Evolutionary conservation across 2,888 invertebrate species (phyloP).

Genomic region (Andrena flavipes): DNA sequence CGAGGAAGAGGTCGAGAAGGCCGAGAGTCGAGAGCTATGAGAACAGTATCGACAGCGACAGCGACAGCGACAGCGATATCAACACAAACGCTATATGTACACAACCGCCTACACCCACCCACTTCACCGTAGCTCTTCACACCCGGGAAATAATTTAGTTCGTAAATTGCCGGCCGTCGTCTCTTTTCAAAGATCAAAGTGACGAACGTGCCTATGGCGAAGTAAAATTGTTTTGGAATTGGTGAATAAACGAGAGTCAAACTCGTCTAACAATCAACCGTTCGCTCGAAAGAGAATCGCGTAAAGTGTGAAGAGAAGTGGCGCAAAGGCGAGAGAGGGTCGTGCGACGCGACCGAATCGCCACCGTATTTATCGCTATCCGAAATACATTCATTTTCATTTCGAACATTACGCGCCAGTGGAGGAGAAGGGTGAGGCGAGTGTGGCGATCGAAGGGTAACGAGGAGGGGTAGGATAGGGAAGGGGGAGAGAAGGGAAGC

Average conservation of each 20-base stretch:
- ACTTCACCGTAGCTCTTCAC: no score
- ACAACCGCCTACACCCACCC: no score
- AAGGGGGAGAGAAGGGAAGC: slow-evolving; percentile 64
- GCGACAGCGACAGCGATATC: background rate
- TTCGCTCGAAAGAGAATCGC: slow-evolving; percentile 73
- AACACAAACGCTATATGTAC: background rate
- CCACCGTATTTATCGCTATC: slow-evolving; percentile 84
- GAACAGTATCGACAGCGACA: slow-evolving; percentile 16
- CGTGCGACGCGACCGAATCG: slow-evolving; percentile 79
- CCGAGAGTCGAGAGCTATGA: slow-evolving; percentile 23
- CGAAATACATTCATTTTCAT: slow-evolving; percentile 85
- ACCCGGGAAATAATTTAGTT: no score
- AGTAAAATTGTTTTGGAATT: no score
- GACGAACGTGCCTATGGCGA: no score
- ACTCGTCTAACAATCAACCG: slow-evolving; percentile 77
- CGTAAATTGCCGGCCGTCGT: no score
- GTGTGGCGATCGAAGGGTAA: slow-evolving; percentile 55
- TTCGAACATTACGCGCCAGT: slow-evolving; percentile 82
- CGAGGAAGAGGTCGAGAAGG: slow-evolving; percentile 31
- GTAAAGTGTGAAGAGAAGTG: slow-evolving; percentile 32
- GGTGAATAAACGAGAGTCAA: slow-evolving; percentile 67
- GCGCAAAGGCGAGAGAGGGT: slow-evolving; percentile 58
- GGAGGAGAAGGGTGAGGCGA: slow-evolving; percentile 59
- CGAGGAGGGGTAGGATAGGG: slow-evolving; percentile 53
- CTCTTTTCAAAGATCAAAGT: no score